phyloP scores from a whole-genome alignment of 2,888 invertebrate genomes.

The Oligia fasciuncula region DNA sequence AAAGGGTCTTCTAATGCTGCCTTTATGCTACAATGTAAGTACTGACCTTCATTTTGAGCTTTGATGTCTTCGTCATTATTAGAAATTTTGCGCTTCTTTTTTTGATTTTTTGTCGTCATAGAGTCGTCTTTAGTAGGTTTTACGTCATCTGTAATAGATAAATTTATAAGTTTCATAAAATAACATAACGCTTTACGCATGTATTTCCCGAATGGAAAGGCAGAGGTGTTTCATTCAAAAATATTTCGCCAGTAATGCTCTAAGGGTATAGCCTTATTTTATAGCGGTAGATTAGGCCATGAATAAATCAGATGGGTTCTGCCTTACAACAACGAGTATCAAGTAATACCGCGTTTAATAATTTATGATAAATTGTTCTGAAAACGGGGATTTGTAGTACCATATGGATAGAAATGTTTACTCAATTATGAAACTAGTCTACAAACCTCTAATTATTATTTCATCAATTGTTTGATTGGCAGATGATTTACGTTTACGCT shows the following conservation, averaged over 20 bases:
- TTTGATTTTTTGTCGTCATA: conserved; percentile 39
- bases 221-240: background rate
- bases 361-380: background rate
- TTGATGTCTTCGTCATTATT: conserved; percentile 57
- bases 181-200: background rate
- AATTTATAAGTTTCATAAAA: background rate
- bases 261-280: background rate
- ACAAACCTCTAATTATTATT: conserved; percentile 53
- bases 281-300: background rate
- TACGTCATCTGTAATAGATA: conserved; percentile 60
- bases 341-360: background rate
- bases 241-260: background rate
- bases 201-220: background rate
- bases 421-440: background rate
- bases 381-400: background rate
- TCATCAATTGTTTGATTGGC: conserved; percentile 52
- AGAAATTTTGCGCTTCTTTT: conserved; percentile 70
- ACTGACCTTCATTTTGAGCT: conserved; percentile 50
- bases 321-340: too few species aligned
- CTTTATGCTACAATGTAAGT: background rate
- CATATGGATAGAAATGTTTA: background rate
- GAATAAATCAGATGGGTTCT: background rate
- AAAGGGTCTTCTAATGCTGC: background rate
- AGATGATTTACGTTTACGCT: conserved; percentile 63
- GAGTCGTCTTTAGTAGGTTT: conserved; percentile 29